Conservation (phyloP, 2,888 invertebrate genomes). For the Hirtodrosophila duncani region DNA sequence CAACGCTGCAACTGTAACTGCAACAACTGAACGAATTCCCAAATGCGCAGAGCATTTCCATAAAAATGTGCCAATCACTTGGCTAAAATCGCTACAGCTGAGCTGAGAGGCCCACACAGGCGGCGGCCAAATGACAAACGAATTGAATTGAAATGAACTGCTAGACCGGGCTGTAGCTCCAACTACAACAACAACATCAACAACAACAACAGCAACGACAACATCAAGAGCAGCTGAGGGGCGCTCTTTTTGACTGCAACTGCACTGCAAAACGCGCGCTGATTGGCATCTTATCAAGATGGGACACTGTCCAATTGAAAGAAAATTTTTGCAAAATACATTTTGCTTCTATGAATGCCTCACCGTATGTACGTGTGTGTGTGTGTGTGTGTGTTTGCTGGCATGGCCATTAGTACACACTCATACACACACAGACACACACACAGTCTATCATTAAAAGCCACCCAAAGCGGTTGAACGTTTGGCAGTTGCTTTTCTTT, state of each 20-base stretch:
- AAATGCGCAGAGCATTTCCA: conserved; percentile 59
- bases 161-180: conserved; percentile 21
- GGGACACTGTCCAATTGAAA: conserved; percentile 77
- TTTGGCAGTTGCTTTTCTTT: conserved; percentile 29
- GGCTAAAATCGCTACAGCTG: conserved; percentile 26
- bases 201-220: conserved; percentile 3
- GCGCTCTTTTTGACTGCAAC: no score
- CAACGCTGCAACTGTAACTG: no score
- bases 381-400: conserved; percentile 12
- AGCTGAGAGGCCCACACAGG: conserved; percentile 52
- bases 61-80: conserved; percentile 69
- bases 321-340: conserved; percentile 72
- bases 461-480: conserved; percentile 56
- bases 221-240: no score
- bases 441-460: conserved; percentile 15
- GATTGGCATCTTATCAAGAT: conserved; percentile 78
- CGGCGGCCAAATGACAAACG: conserved; percentile 68
- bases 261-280: conserved; percentile 60
- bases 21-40: conserved; percentile 21
- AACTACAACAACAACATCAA: conserved; percentile 18
- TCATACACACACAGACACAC: conserved; percentile 20
- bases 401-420: conserved; percentile 18
- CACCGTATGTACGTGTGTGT: conserved; percentile 2
- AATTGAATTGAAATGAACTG: conserved; percentile 73
- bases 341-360: conserved; percentile 54